Evolutionary conservation across 2,888 invertebrate genomes (phyloP).

Genomic region (Drosophila limbata): DNA sequence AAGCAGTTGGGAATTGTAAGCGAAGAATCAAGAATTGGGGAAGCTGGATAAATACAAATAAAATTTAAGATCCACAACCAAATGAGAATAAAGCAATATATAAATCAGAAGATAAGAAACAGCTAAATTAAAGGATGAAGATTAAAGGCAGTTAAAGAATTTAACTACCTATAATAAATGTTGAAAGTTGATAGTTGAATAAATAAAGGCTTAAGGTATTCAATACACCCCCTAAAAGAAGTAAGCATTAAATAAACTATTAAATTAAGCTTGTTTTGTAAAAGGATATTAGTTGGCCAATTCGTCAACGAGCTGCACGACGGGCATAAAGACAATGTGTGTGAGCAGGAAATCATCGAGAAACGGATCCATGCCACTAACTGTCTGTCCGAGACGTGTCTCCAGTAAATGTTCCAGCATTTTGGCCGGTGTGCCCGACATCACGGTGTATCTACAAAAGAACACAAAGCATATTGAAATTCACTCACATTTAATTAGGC

Average conservation of each 20-base stretch:
- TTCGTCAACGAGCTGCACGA: conserved; percentile 90
- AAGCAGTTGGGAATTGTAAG: conserved; percentile 11
- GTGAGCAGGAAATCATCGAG: conserved; percentile 93
- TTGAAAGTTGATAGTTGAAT: too few relatives aligned
- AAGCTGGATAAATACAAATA: too few relatives aligned
- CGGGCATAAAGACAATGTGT: conserved; percentile 93
- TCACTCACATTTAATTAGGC: conserved; percentile 37
- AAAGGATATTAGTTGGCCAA: conserved; percentile 92
- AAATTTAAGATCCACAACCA: too few relatives aligned
- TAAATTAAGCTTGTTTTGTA: conserved; percentile 56
- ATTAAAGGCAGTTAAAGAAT: too few relatives aligned
- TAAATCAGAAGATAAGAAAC: too few relatives aligned
- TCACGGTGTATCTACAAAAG: conserved; percentile 90
- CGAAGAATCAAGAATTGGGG: not conserved
- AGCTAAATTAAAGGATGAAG: too few relatives aligned
- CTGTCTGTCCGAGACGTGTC: conserved; percentile 89
- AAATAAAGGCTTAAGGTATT: too few relatives aligned
- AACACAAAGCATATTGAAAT: conserved; percentile 6
- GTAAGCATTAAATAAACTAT: not conserved
- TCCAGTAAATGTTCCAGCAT: conserved; percentile 94
- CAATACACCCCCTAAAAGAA: too few relatives aligned
- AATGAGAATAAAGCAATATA: too few relatives aligned
- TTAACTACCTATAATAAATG: too few relatives aligned
- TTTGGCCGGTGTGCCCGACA: conserved; percentile 94
- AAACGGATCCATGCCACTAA: conserved; percentile 89